phyloP scores from a whole-genome alignment of 2,888 invertebrate genomes.

The Clunio marinus region DNA sequence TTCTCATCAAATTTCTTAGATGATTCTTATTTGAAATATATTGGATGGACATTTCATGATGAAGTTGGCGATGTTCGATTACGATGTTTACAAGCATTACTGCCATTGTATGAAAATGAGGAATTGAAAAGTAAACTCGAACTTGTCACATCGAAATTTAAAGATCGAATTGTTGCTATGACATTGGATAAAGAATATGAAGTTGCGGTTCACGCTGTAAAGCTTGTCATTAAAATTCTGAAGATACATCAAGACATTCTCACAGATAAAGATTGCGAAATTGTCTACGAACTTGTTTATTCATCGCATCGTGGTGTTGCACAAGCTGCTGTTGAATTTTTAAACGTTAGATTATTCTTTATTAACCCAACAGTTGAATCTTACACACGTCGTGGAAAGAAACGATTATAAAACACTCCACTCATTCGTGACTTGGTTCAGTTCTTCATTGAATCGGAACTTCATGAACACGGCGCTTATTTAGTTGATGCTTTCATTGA shows the following conservation, averaged over 20 bases:
- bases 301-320: slow-evolving; percentile 94
- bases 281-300: slow-evolving; percentile 98
- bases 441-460: slow-evolving; percentile 97
- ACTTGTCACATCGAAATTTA: slow-evolving; percentile 98
- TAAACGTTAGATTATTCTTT: slow-evolving; percentile 92
- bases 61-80: slow-evolving; percentile 92
- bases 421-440: slow-evolving; percentile 93
- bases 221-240: slow-evolving; percentile 87
- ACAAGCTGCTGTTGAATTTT: slow-evolving; percentile 96
- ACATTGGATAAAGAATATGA: slow-evolving; percentile 97
- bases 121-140: slow-evolving; percentile 94
- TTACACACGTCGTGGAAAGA: slow-evolving; percentile 78
- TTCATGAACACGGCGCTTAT: slow-evolving; percentile 97
- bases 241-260: slow-evolving; percentile 92
- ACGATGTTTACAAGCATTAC: slow-evolving; percentile 81
- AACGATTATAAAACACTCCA: slow-evolving; percentile 84
- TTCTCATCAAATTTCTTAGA: slow-evolving; percentile 99
- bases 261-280: slow-evolving; percentile 97
- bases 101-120: slow-evolving; percentile 92
- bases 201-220: slow-evolving; percentile 94
- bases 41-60: slow-evolving; percentile 98
- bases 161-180: slow-evolving; percentile 98
- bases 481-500: slow-evolving; percentile 97
- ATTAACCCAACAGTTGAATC: slow-evolving; percentile 65
- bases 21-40: slow-evolving; percentile 98